Conservation (phyloP, 2,113 vertebrate genomes). For the Sardina pilchardus region DNA sequence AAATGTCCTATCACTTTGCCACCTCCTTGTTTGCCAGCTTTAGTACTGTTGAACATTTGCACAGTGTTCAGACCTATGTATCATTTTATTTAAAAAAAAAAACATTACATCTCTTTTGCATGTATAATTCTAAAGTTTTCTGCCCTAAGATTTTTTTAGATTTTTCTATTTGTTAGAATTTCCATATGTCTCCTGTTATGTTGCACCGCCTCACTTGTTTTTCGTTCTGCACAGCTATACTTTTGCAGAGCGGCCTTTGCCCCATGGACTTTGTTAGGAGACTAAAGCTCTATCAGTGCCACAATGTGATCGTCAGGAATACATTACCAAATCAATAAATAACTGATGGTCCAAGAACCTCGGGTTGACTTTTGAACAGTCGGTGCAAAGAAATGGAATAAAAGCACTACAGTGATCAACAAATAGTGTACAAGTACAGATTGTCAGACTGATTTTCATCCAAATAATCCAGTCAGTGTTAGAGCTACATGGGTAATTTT, state of each 20-base stretch:
- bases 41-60: background rate
- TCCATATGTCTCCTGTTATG: background rate
- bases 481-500: background rate
- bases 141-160: background rate
- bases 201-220: background rate
- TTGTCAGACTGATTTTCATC: background rate
- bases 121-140: background rate
- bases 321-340: slow-evolving; percentile 49
- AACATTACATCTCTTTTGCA: background rate
- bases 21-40: background rate
- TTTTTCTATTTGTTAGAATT: background rate
- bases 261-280: background rate
- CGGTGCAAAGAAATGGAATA: slow-evolving; percentile 26
- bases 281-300: background rate
- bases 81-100: background rate
- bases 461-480: background rate
- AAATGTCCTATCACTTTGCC: background rate
- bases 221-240: background rate
- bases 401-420: background rate
- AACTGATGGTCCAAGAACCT: slow-evolving; percentile 45
- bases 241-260: slow-evolving; percentile 1
- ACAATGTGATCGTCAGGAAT: background rate
- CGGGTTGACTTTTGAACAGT: slow-evolving; percentile 22
- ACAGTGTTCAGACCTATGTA: background rate
- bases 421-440: background rate